Conservation (phyloP, 2,113 vertebrate genomes). For the Zingel zingel region DNA sequence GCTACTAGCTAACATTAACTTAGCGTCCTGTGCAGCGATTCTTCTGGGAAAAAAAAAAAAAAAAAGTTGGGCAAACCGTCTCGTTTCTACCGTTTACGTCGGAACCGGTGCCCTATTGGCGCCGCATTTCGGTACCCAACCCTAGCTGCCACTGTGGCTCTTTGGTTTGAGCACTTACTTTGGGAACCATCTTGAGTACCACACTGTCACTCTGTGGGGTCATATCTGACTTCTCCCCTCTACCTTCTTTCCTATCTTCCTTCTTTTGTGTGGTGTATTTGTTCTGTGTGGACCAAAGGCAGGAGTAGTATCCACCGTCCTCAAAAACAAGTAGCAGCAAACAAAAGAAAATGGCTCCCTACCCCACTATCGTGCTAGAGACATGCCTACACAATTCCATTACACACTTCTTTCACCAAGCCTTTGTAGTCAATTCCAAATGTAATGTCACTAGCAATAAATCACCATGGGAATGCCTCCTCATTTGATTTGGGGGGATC, state of each 20-base stretch:
- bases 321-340: neutral
- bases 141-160: conserved; percentile 6
- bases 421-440: conserved; percentile 34
- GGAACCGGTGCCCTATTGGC: too few relatives aligned
- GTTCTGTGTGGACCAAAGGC: conserved; percentile 9
- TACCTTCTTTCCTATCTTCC: neutral
- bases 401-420: conserved; percentile 18
- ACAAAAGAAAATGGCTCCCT: conserved; percentile 9
- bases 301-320: neutral
- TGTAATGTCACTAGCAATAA: conserved; percentile 63
- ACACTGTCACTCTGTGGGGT: neutral
- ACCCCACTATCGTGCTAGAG: neutral
- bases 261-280: conserved; percentile 6
- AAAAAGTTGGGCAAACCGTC: too few relatives aligned
- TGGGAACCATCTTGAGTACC: neutral
- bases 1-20: too few relatives aligned
- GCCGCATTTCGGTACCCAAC: too few relatives aligned
- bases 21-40: too few relatives aligned
- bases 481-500: conserved; percentile 65
- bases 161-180: conserved; percentile 4
- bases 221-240: neutral
- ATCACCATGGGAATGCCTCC: conserved; percentile 65
- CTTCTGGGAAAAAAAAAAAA: too few relatives aligned
- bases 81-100: too few relatives aligned
- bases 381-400: neutral